Evolutionary conservation across 2,888 invertebrate species (phyloP).

Genomic region (Hypsopygia costalis): DNA sequence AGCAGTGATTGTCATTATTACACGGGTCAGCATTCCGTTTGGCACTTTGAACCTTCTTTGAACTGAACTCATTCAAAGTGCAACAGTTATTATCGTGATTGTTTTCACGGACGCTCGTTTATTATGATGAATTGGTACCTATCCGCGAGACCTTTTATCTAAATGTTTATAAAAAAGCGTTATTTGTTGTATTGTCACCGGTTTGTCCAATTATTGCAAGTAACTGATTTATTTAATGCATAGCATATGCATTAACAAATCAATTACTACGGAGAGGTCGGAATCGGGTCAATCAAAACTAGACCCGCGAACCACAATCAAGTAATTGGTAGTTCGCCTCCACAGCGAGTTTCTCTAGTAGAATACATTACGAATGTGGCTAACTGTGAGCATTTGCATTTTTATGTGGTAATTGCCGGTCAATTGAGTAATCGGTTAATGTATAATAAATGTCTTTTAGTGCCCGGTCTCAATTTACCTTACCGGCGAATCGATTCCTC

Average conservation of each 20-base stretch:
- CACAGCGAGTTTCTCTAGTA: conserved; percentile 24
- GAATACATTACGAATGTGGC: conserved; percentile 20
- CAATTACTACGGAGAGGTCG: conserved; percentile 25
- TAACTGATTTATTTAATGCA: conserved; percentile 18
- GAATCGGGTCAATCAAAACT: conserved; percentile 46
- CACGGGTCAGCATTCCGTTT: conserved; percentile 15
- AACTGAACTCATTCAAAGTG: conserved; percentile 29
- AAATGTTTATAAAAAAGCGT: too few relatives aligned
- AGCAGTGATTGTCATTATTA: conserved; percentile 11
- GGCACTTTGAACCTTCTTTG: conserved; percentile 19
- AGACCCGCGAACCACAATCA: conserved; percentile 26
- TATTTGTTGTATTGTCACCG: conserved; percentile 13
- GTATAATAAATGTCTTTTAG: neutral
- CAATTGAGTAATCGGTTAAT: neutral
- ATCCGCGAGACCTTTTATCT: too few relatives aligned
- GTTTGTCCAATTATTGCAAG: conserved; percentile 4
- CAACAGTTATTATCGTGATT: conserved; percentile 11
- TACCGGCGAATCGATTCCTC: neutral
- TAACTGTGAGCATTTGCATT: conserved; percentile 30
- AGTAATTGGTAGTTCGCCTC: conserved; percentile 44
- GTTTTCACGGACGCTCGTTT: conserved; percentile 11
- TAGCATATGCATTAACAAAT: too few relatives aligned
- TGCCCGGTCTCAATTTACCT: neutral
- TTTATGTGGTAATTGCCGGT: conserved; percentile 11
- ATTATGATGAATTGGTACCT: conserved; percentile 4